These are phyloP conservation scores for Centropus bengalensis DNA, from an alignment of 2,113 vertebrate species.

Conservation along the genomic window DNA sequence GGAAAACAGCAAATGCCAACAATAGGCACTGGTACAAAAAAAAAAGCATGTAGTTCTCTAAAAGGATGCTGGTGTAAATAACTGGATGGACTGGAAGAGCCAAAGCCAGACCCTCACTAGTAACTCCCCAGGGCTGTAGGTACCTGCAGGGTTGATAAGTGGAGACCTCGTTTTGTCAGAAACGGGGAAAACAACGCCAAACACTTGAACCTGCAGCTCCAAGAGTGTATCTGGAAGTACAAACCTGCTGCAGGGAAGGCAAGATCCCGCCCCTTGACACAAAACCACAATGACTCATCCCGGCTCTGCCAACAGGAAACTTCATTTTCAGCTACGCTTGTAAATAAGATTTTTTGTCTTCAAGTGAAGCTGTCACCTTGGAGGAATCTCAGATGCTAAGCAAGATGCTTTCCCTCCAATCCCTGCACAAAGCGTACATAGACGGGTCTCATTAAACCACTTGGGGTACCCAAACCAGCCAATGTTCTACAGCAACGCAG, in stretches of 20 bases:
- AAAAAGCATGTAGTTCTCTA: background rate
- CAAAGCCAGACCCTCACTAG: background rate
- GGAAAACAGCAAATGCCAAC: background rate
- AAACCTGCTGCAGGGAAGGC: background rate
- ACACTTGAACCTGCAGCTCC: background rate
- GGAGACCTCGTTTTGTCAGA: background rate
- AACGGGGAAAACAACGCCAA: background rate
- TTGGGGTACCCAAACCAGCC: background rate
- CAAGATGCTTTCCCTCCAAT: background rate
- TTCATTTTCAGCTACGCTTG: constrained; percentile 12
- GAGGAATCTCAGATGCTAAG: background rate
- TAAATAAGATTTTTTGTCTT: constrained; percentile 8
- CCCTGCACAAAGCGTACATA: rapidly evolving
- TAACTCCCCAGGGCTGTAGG: background rate
- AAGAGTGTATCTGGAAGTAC: background rate
- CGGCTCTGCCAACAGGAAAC: constrained; percentile 41
- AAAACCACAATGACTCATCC: constrained; percentile 52
- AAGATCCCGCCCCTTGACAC: constrained; percentile 15
- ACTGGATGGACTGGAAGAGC: background rate
- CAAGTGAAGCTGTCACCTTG: background rate
- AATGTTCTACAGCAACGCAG: background rate
- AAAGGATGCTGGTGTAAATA: background rate
- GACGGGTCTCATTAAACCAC: background rate
- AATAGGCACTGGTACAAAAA: background rate
- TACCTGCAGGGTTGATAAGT: rapidly evolving